Conservation (phyloP, 2,888 invertebrate genomes). For the Tachystola acroxantha region DNA sequence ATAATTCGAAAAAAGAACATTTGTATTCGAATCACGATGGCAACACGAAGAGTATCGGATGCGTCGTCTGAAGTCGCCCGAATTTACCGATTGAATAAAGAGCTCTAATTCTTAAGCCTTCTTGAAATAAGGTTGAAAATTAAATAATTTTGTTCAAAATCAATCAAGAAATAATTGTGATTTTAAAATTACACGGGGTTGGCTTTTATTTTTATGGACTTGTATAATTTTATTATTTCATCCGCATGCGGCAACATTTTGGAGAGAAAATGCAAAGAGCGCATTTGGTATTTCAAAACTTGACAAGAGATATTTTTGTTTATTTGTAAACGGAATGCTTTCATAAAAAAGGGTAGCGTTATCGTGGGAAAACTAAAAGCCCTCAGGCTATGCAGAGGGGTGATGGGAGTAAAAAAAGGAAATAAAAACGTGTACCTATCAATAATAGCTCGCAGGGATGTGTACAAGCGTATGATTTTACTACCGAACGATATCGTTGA, state of each 20-base stretch:
- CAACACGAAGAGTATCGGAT: slow-evolving; percentile 33
- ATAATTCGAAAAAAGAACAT: slow-evolving; percentile 54
- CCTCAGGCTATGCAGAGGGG: slow-evolving; percentile 6
- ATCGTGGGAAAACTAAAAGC: slow-evolving; percentile 13
- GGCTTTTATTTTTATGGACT: slow-evolving; percentile 51
- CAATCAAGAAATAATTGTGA: not conserved
- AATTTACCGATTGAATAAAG: slow-evolving; percentile 1
- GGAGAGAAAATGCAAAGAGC: not conserved
- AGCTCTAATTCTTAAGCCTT: not conserved
- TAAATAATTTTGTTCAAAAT: not conserved
- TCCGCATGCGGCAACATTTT: not conserved
- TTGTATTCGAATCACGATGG: slow-evolving; percentile 46
- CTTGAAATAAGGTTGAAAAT: not conserved
- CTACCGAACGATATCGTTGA: slow-evolving; percentile 33
- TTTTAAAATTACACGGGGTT: not conserved
- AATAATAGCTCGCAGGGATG: slow-evolving; percentile 14
- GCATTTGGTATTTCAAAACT: not conserved
- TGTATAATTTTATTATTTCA: slow-evolving; percentile 47
- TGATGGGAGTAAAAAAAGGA: slow-evolving; percentile 3
- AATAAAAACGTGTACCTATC: slow-evolving; percentile 10
- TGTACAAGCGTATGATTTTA: slow-evolving; percentile 29
- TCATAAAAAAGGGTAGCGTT: slow-evolving; percentile 6
- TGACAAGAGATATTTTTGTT: not conserved
- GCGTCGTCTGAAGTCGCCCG: slow-evolving; percentile 24
- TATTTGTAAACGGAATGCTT: not conserved